These are phyloP conservation scores for Boulengeromyrus knoepffleri DNA, from an alignment of 2,113 vertebrate genomes.

Conservation along the genomic window DNA sequence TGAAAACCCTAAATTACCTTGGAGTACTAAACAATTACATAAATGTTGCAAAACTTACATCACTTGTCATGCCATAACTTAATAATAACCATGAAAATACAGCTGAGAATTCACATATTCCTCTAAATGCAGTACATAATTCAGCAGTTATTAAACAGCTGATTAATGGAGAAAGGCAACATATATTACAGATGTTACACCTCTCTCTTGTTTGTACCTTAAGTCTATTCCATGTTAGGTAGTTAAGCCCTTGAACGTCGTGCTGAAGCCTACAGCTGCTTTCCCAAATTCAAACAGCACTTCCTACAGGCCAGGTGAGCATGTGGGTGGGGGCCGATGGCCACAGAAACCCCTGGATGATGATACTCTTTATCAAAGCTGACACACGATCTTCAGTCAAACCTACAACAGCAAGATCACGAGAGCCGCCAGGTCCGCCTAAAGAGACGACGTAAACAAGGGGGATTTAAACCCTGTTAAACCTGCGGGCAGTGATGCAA, in stretches of 20 bases:
- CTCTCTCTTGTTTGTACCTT: not conserved
- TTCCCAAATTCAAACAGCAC: not conserved
- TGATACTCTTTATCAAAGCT: not conserved
- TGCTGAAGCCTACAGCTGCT: not conserved
- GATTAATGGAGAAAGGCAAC: not conserved
- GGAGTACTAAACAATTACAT: not conserved
- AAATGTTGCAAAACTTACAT: not conserved
- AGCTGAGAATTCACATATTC: not conserved
- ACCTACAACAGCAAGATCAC: not conserved
- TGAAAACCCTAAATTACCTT: not conserved
- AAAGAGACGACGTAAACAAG: not conserved
- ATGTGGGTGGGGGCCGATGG: not conserved
- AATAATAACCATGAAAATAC: not conserved
- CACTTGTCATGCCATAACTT: not conserved
- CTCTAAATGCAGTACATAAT: not conserved
- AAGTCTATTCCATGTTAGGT: not conserved
- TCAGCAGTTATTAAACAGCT: not conserved
- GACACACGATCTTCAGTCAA: not conserved
- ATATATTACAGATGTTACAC: not conserved
- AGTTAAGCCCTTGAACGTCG: not conserved
- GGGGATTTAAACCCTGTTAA: not conserved
- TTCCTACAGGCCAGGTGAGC: not conserved
- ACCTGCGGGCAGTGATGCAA: not conserved
- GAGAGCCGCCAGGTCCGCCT: not conserved
- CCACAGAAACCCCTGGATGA: not conserved